Conservation (phyloP, 1,140 invertebrate genomes). For the Holotrichia oblita region DNA sequence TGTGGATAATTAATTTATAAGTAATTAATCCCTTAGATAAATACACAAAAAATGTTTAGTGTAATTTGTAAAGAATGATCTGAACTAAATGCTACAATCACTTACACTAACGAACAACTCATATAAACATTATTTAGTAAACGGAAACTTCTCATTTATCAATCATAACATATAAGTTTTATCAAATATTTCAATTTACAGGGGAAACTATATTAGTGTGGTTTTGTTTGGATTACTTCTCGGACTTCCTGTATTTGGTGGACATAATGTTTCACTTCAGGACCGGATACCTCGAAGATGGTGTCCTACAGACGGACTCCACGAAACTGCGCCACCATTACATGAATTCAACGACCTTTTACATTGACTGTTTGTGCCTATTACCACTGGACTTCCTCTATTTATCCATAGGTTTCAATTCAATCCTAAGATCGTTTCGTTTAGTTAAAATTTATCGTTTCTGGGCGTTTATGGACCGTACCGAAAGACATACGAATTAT, state of each 20-base stretch:
- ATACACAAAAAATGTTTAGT: not conserved
- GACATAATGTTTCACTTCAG: constrained; percentile 98
- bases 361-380: constrained; percentile 98
- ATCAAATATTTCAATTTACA: no score
- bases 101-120: no score
- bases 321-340: constrained; percentile 94
- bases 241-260: constrained; percentile 94
- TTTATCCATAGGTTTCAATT: constrained; percentile 96
- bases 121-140: no score
- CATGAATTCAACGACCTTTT: constrained; percentile 98
- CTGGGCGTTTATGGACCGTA: constrained; percentile 98
- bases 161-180: no score
- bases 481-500: constrained; percentile 98
- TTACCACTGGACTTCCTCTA: constrained; percentile 98
- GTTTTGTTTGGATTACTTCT: constrained; percentile 97
- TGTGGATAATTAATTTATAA: not conserved
- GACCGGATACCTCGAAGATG: constrained; percentile 95
- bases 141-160: no score
- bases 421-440: constrained; percentile 94
- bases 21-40: not conserved
- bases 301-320: constrained; percentile 95
- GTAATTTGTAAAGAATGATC: not conserved
- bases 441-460: constrained; percentile 98
- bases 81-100: constrained; percentile 17
- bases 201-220: constrained; percentile 90